phyloP scores from a whole-genome alignment of 2,888 invertebrate genomes.

The Mythimna impura region DNA sequence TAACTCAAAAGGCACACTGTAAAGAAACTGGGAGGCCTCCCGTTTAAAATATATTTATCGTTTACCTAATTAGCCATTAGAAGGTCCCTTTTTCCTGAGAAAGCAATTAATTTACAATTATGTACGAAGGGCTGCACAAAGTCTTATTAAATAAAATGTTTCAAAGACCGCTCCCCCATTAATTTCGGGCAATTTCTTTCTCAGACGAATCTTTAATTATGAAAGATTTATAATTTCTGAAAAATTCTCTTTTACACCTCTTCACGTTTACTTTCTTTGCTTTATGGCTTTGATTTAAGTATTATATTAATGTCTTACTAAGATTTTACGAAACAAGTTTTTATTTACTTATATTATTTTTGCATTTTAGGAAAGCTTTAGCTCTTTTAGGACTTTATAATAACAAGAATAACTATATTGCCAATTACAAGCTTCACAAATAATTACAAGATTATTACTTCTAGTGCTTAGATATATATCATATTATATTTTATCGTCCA shows the following conservation, averaged over 20 bases:
- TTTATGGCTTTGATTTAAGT: constrained; percentile 22
- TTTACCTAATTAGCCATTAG: constrained; percentile 83
- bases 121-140: constrained; percentile 84
- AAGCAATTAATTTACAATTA: constrained; percentile 88
- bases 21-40: constrained; percentile 64
- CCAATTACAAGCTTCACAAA: too few relatives aligned
- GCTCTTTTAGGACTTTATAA: too few relatives aligned
- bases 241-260: constrained; percentile 35
- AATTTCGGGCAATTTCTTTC: constrained; percentile 80
- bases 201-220: constrained; percentile 76
- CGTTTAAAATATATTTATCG: constrained; percentile 82
- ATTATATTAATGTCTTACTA: background rate
- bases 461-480: background rate
- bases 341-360: too few relatives aligned
- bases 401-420: too few relatives aligned
- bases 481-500: background rate
- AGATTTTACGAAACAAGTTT: background rate
- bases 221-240: constrained; percentile 63
- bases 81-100: constrained; percentile 80
- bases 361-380: too few relatives aligned
- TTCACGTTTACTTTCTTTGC: constrained; percentile 20
- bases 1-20: constrained; percentile 64
- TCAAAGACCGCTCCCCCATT: constrained; percentile 78
- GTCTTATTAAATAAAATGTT: constrained; percentile 87
- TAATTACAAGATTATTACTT: too few relatives aligned